These are phyloP conservation scores for Yoshiicerus persimilis DNA, from an alignment of 1,140 invertebrate genomes.

Conservation along the genomic window DNA sequence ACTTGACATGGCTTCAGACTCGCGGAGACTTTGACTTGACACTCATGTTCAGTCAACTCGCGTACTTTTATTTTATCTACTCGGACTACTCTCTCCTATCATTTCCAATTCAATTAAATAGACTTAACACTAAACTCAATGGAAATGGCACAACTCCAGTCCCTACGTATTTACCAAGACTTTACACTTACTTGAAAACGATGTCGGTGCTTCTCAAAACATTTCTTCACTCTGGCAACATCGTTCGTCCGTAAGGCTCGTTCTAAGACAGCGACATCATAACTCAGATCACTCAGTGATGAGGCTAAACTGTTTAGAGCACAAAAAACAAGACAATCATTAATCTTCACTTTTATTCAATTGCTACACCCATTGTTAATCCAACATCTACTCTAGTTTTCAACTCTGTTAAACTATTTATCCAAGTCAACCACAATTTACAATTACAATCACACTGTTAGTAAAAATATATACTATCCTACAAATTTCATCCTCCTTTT, in stretches of 20 bases:
- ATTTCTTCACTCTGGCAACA: constrained; percentile 57
- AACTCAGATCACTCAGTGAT: constrained; percentile 59
- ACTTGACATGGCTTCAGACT: background rate
- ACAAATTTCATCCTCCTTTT: too few relatives aligned
- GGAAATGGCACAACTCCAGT: background rate
- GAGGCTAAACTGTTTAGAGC: constrained; percentile 55
- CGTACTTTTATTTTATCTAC: background rate
- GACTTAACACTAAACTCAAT: background rate
- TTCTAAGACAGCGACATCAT: constrained; percentile 61
- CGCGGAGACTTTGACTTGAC: background rate
- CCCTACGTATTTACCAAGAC: too few relatives aligned
- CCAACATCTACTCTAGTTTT: too few relatives aligned
- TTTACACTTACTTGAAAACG: constrained; percentile 57
- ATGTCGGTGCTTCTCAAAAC: constrained; percentile 61
- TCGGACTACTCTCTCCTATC: background rate
- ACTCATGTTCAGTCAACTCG: background rate
- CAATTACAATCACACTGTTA: too few relatives aligned
- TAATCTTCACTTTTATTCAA: background rate
- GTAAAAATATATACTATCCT: too few relatives aligned
- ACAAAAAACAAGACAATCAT: background rate
- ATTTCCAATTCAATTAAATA: background rate
- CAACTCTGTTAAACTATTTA: too few relatives aligned
- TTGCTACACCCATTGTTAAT: background rate
- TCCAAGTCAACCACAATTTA: too few relatives aligned
- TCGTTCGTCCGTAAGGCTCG: constrained; percentile 61